Conservation (phyloP, 1,140 invertebrate species). For the Polyergus mexicanus region DNA sequence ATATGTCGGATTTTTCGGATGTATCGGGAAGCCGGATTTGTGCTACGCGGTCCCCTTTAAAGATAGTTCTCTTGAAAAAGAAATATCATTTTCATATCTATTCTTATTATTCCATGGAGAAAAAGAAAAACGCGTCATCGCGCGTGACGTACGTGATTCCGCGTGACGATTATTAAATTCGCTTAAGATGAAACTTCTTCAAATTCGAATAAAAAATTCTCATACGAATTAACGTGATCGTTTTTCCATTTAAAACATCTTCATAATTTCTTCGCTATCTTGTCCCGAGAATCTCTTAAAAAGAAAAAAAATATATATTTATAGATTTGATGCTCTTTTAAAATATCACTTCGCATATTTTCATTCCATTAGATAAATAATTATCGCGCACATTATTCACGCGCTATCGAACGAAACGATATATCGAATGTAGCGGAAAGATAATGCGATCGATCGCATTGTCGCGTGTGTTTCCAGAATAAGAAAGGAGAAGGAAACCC, state of each 20-base stretch:
- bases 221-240: not conserved
- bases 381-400: not conserved
- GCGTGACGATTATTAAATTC: not conserved
- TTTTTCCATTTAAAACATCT: not conserved
- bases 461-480: not conserved
- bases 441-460: not conserved
- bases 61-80: not conserved
- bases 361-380: not conserved
- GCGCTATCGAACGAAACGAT: not conserved
- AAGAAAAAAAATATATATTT: not conserved
- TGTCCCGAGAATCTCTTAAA: not conserved
- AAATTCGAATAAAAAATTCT: not conserved
- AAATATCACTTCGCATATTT: not conserved
- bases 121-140: too few species aligned
- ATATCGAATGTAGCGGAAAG: not conserved
- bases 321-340: not conserved
- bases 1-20: slow-evolving; percentile 38
- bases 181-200: not conserved
- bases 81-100: not conserved
- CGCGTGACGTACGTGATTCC: not conserved
- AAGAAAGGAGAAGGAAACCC: not conserved
- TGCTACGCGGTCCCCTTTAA: not conserved
- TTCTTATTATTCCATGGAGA: not conserved
- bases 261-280: not conserved
- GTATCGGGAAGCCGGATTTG: slow-evolving; percentile 13